Conservation (phyloP, 1,140 invertebrate species). For the Diuraphis noxia region DNA sequence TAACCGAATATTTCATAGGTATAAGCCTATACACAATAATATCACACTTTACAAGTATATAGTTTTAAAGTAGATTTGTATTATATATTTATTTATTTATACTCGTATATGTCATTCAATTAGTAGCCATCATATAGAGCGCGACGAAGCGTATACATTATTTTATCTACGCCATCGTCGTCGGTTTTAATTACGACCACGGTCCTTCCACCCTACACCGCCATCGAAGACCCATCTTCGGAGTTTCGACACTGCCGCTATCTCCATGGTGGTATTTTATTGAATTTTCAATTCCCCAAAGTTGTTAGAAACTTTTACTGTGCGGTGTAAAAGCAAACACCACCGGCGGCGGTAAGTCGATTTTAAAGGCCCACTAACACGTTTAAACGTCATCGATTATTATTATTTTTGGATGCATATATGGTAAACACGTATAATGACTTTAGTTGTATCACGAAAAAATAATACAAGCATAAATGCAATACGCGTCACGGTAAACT, state of each 20-base stretch:
- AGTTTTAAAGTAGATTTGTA: too few species aligned
- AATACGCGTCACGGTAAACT: neutral
- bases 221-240: neutral
- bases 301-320: slow-evolving; percentile 13
- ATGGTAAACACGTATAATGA: neutral
- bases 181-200: neutral
- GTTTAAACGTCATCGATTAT: slow-evolving; percentile 1
- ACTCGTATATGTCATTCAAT: neutral
- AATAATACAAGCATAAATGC: neutral
- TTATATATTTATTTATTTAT: too few species aligned
- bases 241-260: neutral
- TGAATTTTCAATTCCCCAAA: slow-evolving; percentile 4
- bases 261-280: neutral
- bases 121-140: neutral
- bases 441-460: neutral
- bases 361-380: neutral
- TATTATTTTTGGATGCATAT: neutral
- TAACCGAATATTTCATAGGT: too few species aligned
- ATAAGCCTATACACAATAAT: too few species aligned
- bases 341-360: neutral
- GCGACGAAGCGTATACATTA: neutral
- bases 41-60: too few species aligned
- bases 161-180: neutral
- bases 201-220: neutral
- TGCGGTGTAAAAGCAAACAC: neutral